Evolutionary conservation across 2,797 vertebrate genomes (phyloP).

Genomic region (Philypnodon macrostomus): DNA sequence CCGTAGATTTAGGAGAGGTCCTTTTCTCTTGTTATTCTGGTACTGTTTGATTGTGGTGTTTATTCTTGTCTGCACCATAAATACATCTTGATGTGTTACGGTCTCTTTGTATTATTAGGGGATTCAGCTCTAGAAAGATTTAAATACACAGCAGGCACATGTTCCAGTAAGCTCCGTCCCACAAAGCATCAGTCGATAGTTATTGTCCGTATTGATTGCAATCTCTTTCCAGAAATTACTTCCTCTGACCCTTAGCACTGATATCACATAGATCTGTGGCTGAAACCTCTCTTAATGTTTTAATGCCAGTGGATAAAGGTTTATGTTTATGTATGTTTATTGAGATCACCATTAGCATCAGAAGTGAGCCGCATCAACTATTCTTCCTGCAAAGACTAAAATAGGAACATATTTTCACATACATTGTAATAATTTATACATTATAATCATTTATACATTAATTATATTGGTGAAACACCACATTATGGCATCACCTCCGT

Average conservation of each 20-base stretch:
- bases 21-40: conserved; percentile 33
- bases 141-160: conserved; percentile 29
- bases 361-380: no score
- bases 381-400: no score
- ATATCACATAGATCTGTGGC: conserved; percentile 33
- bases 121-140: conserved; percentile 3
- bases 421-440: no score
- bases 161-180: conserved; percentile 33
- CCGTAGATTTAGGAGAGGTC: conserved; percentile 38
- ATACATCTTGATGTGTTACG: conserved; percentile 22
- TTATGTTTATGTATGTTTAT: no score
- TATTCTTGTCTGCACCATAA: conserved; percentile 10
- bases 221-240: conserved; percentile 45
- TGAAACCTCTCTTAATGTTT: conserved; percentile 44
- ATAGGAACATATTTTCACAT: no score
- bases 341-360: no score
- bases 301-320: conserved; percentile 50
- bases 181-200: conserved; percentile 31
- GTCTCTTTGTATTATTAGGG: conserved; percentile 1
- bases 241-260: conserved; percentile 39
- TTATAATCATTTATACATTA: no score
- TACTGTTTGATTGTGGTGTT: conserved; percentile 12
- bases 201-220: conserved; percentile 50
- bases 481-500: no score
- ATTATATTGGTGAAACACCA: no score